A percentile compares a stretch with the other conserved stretches of the same genome.
These are phyloP conservation scores for Melangyna quadrimaculata DNA, from an alignment of 2,888 invertebrate genomes.

Conservation along the genomic window DNA sequence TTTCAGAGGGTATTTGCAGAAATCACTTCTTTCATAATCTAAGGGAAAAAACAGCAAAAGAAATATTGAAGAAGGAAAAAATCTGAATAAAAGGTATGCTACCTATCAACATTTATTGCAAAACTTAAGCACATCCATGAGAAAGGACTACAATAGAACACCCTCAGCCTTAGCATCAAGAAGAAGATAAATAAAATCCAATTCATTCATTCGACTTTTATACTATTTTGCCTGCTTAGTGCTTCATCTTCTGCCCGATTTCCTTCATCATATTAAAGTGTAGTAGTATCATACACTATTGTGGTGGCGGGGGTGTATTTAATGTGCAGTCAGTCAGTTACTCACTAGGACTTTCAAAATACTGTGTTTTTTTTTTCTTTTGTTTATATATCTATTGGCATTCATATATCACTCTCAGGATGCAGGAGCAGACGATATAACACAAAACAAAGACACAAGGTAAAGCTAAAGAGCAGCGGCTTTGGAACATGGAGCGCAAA, in stretches of 20 bases:
- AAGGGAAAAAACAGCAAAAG: background rate
- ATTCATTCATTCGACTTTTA: constrained; percentile 70
- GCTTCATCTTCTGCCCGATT: constrained; percentile 29
- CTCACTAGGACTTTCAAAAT: background rate
- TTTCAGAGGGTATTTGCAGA: constrained; percentile 7
- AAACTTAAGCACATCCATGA: constrained; percentile 42
- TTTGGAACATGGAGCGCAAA: constrained; percentile 44
- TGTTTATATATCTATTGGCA: constrained; percentile 61
- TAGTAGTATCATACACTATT: constrained; percentile 36
- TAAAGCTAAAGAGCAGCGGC: constrained; percentile 30
- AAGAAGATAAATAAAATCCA: constrained; percentile 51
- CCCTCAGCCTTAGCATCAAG: background rate
- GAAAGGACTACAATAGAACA: constrained; percentile 12
- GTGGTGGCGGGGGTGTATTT: constrained; percentile 52
- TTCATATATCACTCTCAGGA: constrained; percentile 57
- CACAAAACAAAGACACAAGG: constrained; percentile 3
- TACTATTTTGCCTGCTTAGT: constrained; percentile 33
- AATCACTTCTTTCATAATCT: constrained; percentile 2
- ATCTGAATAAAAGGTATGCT: constrained; percentile 61
- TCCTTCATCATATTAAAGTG: constrained; percentile 61
- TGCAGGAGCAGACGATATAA: constrained; percentile 11
- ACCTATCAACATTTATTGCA: constrained; percentile 66
- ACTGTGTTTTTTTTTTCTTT: background rate
- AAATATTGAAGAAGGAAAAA: constrained; percentile 39
- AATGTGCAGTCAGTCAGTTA: constrained; percentile 61